Evolutionary conservation across 2,113 vertebrate species (phyloP).

Genomic region (Isurus oxyrinchus): DNA sequence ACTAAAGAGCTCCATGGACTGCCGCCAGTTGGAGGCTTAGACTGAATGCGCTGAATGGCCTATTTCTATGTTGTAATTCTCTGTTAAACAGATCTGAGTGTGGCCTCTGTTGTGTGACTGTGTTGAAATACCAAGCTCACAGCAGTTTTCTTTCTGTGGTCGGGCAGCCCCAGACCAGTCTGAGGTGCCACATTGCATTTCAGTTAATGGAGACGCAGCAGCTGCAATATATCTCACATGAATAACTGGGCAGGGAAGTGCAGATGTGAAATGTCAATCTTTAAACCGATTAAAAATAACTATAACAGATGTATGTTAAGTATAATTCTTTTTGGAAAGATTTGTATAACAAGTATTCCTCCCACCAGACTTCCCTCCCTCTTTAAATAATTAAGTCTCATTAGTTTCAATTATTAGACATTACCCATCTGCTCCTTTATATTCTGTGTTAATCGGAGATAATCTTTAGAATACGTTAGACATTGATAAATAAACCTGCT

Average conservation of each 20-base stretch:
- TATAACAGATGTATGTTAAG: background rate
- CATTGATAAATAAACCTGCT: background rate
- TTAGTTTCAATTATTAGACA: conserved; percentile 3
- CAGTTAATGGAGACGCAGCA: background rate
- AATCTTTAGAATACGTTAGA: background rate
- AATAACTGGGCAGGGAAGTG: background rate
- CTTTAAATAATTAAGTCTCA: conserved; percentile 26
- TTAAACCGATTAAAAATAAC: conserved; percentile 3
- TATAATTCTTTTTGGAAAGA: background rate
- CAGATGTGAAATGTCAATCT: background rate
- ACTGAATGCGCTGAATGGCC: background rate
- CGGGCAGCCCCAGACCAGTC: background rate
- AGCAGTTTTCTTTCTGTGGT: background rate
- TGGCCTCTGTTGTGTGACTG: background rate
- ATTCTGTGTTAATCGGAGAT: conserved; percentile 1
- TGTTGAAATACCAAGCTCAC: too few relatives aligned
- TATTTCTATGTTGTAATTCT: background rate
- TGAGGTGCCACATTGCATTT: background rate
- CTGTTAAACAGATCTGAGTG: background rate
- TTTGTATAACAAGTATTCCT: background rate
- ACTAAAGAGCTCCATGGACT: background rate
- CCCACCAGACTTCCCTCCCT: background rate
- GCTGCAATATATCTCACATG: background rate
- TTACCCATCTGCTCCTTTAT: background rate
- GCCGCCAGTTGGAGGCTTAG: background rate